Evolutionary conservation across 2,113 vertebrate species (phyloP).

Genomic region (Notarius quadriscutis): DNA sequence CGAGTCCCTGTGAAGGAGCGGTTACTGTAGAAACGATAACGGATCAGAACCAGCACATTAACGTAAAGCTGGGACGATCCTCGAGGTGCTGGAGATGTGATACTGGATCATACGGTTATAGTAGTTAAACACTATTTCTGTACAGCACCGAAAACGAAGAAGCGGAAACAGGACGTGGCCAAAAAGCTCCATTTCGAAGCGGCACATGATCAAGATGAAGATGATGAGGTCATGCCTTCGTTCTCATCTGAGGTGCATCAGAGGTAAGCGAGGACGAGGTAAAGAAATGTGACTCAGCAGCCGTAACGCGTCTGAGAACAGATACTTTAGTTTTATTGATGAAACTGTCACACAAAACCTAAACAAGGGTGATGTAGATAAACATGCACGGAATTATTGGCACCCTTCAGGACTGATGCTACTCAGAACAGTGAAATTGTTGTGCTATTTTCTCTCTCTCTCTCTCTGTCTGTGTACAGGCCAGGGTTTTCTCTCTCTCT

Average conservation of each 20-base stretch:
- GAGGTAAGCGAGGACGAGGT: slow-evolving; percentile 12
- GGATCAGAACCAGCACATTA: background rate
- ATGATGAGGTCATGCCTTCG: slow-evolving; percentile 71
- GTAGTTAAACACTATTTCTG: background rate
- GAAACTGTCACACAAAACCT: background rate
- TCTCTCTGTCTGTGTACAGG: slow-evolving; percentile 6
- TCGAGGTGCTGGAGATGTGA: no score
- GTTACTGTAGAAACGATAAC: background rate
- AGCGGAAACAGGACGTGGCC: slow-evolving; percentile 77
- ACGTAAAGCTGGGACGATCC: no score
- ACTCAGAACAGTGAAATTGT: no score
- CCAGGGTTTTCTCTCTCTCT: slow-evolving; percentile 25
- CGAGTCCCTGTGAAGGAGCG: background rate
- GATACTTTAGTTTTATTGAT: no score
- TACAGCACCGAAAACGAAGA: slow-evolving; percentile 80
- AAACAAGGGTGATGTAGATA: background rate
- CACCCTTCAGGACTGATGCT: background rate
- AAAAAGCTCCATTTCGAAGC: slow-evolving; percentile 79
- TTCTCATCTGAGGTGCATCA: slow-evolving; percentile 66
- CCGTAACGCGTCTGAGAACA: background rate
- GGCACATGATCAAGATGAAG: background rate
- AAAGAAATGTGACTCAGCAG: background rate
- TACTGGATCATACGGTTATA: background rate
- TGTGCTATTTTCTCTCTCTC: background rate
- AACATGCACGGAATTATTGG: background rate